Evolutionary conservation across 2,888 invertebrate species (phyloP).

Genomic region (Dynastes hyllus): DNA sequence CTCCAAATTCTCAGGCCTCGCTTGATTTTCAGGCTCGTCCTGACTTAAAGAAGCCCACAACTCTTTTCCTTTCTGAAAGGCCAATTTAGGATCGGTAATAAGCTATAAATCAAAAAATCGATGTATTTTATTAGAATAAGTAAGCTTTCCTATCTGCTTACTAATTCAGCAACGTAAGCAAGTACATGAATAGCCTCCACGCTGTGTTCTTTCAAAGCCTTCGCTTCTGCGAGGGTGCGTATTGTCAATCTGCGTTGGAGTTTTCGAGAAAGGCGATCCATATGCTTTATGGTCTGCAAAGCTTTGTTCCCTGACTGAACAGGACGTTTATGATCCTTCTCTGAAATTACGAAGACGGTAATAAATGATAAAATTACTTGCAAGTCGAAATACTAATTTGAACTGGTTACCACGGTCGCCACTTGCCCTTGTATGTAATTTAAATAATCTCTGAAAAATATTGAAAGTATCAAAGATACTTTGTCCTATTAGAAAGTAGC

Average conservation of each 20-base stretch:
- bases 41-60: constrained; percentile 81
- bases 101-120: constrained; percentile 73
- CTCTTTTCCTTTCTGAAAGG: constrained; percentile 82
- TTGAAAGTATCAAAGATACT: too few species aligned
- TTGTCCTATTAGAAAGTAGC: too few species aligned
- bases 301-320: constrained; percentile 74
- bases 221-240: constrained; percentile 85
- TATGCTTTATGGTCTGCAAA: constrained; percentile 85
- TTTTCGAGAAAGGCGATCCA: constrained; percentile 84
- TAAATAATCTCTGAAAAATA: too few species aligned
- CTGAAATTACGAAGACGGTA: constrained; percentile 57
- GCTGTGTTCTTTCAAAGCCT: constrained; percentile 85
- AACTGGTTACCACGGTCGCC: too few species aligned
- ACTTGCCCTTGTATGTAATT: too few species aligned
- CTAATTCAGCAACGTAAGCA: constrained; percentile 85
- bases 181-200: constrained; percentile 84
- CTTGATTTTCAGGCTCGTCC: constrained; percentile 90
- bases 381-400: too few species aligned
- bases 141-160: constrained; percentile 67
- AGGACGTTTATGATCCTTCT: constrained; percentile 75
- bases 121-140: not conserved
- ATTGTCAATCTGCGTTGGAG: constrained; percentile 84
- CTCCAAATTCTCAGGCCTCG: constrained; percentile 84
- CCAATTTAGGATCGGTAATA: constrained; percentile 84
- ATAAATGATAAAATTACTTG: too few species aligned